phyloP scores from a whole-genome alignment of 2,888 invertebrate genomes.

The Meteorus colon region DNA sequence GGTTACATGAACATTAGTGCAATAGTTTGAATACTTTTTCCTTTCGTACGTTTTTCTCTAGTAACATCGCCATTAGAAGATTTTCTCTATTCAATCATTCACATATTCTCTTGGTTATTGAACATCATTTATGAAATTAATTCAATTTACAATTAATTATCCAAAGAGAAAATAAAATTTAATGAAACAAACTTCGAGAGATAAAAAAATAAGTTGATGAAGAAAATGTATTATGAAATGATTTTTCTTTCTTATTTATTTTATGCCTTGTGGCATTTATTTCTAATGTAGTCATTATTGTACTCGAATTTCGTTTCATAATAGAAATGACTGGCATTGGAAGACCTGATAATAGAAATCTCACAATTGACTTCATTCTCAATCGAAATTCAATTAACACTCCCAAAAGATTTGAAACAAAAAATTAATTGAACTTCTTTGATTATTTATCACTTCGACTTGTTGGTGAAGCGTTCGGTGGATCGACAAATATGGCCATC shows the following conservation, averaged over 20 bases:
- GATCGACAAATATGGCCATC: not conserved
- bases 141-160: not conserved
- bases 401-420: not conserved
- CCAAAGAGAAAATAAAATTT: not conserved
- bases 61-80: constrained; percentile 6
- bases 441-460: not conserved
- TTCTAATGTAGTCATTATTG: not conserved
- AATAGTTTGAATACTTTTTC: constrained; percentile 22
- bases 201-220: not conserved
- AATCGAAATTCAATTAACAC: not conserved
- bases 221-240: not conserved
- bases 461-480: not conserved
- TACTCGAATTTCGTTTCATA: not conserved
- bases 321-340: constrained; percentile 13
- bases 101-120: constrained; percentile 23
- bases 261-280: not conserved
- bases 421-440: not conserved
- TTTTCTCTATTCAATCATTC: not conserved
- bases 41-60: constrained; percentile 1
- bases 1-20: constrained; percentile 3
- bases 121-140: not conserved
- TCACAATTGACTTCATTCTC: not conserved
- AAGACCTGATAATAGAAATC: not conserved
- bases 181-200: not conserved
- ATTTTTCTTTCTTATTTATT: not conserved